Evolutionary conservation across 1,140 invertebrate genomes (phyloP), one percentile per base, ranked within the genome.

Genomic region (Zaprionus ghesquierei): DNA sequence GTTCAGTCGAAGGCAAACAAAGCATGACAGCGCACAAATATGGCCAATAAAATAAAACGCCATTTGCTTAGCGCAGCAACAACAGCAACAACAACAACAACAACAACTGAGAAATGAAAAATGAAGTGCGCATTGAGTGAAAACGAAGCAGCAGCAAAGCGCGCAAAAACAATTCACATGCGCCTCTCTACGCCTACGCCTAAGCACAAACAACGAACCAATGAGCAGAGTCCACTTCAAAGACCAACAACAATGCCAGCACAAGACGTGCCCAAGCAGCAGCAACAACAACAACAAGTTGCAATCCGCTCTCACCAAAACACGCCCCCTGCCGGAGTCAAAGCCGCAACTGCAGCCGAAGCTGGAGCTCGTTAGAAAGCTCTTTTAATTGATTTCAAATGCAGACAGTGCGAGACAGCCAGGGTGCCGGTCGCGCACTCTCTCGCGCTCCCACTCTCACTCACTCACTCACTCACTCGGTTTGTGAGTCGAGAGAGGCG

Each of bases 1-100:
- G 69, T 72, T 68, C 55, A 72, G 63, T 33, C 56, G 50, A 75
- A 81, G 62, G 81, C 79, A 86, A 86, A 86, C 82, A 86, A 87
- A 79, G 82, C 82, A 86, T 86, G 81, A 86, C 82, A 77, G 51
- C 35, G 82, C 82, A 87, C 60, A 86, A 86, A 86, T 87, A 86
- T 86, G 81, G 81, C 81, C 86, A 86, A 86, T 86, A 87, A 87
- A 86, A 87, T 86, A 86, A 87, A 82, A 86, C 81, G 82, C 81
- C 82, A 86, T 86, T 86, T 86, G 72, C 69, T 64, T 66, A 75
- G 18, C 38, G 49, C 66, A 51, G 56, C 46, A 29, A n/a, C 77
- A 73, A 59, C 60, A 63, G 41, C 69, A 64, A 31, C 64, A 60
- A 25, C 54, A 63, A 20, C 56, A 55, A 59, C 31, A 38, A 18